Percentiles rank a stretch among this genome's conserved stretches.
Evolutionary conservation across 2,113 vertebrate genomes (phyloP).

Genomic region (Setophaga kirtlandii): DNA sequence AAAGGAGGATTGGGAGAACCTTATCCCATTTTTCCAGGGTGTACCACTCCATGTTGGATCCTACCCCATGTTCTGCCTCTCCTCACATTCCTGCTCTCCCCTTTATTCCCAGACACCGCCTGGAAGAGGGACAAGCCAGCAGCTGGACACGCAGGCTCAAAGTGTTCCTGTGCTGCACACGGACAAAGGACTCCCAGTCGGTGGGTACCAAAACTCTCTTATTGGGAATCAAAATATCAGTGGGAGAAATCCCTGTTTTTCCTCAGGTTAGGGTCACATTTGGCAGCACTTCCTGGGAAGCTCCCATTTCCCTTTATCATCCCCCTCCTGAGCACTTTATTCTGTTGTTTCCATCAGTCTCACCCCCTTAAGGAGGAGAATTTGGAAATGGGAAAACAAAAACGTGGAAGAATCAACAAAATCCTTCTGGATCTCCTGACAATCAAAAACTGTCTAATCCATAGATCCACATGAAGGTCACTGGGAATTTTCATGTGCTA

Average conservation of each 20-base stretch:
- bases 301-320: background rate
- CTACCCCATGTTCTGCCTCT: rapidly evolving
- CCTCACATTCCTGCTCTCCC: background rate
- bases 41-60: background rate
- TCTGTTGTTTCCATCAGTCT: background rate
- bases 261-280: background rate
- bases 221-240: rapidly evolving
- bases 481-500: background rate
- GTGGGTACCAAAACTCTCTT: conserved; percentile 74
- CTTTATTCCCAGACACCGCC: conserved; percentile 81
- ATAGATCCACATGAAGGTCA: background rate
- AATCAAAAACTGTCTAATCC: background rate
- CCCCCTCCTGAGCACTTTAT: background rate
- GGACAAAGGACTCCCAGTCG: conserved; percentile 96
- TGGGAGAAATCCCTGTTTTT: background rate
- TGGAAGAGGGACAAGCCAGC: conserved; percentile 97
- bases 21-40: background rate
- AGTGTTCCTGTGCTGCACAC: conserved; percentile 96
- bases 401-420: background rate
- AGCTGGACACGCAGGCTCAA: conserved; percentile 96
- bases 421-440: background rate
- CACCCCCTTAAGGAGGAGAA: background rate
- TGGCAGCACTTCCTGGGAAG: background rate
- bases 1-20: background rate
- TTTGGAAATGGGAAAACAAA: background rate